Evolutionary conservation across 1,140 invertebrate species (phyloP).

Genomic region (Temnothorax longispinosus): DNA sequence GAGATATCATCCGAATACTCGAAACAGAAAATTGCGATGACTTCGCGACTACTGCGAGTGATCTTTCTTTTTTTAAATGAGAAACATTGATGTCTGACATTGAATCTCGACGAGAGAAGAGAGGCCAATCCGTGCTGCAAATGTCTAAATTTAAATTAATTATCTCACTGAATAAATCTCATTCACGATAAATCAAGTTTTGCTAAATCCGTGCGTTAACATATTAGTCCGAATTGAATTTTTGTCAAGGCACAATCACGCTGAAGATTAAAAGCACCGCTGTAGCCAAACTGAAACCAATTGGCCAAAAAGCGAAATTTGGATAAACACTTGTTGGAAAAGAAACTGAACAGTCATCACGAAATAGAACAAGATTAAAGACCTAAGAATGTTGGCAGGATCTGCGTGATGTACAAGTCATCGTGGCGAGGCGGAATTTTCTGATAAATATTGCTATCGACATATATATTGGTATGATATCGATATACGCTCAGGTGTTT

Average conservation of each 20-base stretch:
- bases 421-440: slow-evolving; percentile 6
- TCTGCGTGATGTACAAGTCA: background rate
- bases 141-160: background rate
- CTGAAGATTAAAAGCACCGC: background rate
- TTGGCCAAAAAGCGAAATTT: background rate
- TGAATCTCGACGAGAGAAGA: background rate
- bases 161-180: background rate
- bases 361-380: slow-evolving; percentile 1
- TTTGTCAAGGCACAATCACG: background rate
- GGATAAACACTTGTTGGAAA: background rate
- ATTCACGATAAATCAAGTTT: background rate
- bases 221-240: background rate
- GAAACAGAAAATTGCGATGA: background rate
- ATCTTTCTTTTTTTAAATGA: background rate
- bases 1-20: slow-evolving; percentile 1
- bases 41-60: background rate
- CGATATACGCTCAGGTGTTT: background rate
- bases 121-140: background rate
- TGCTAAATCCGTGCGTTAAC: background rate
- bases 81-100: background rate
- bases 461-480: background rate
- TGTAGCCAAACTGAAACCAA: background rate
- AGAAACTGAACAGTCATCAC: slow-evolving; percentile 1
- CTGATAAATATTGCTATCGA: background rate
- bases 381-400: background rate